phyloP scores from a whole-genome alignment of 2,797 vertebrate genomes.

The Trachurus trachurus region DNA sequence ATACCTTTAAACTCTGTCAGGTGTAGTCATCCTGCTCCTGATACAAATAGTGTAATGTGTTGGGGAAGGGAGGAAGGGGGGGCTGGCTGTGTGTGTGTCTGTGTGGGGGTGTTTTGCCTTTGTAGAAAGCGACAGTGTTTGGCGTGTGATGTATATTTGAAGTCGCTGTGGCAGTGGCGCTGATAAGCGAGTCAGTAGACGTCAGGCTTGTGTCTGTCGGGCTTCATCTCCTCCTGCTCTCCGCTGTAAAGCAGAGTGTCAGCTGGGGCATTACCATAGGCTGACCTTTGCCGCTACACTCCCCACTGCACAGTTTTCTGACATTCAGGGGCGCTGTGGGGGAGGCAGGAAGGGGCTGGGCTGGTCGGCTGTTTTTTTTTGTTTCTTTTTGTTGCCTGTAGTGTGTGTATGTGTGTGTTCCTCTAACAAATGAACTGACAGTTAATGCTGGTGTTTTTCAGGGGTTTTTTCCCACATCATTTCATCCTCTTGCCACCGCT shows the following conservation, averaged over 20 bases:
- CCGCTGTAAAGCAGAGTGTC: constrained; percentile 74
- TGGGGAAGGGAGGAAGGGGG: constrained; percentile 24
- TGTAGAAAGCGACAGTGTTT: constrained; percentile 59
- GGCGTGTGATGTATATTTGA: constrained; percentile 71
- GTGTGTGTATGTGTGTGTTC: constrained; percentile 59
- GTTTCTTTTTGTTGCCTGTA: constrained; percentile 31
- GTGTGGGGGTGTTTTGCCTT: constrained; percentile 44
- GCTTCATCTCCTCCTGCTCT: constrained; percentile 73
- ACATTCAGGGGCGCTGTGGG: constrained; percentile 82
- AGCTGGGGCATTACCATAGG: constrained; percentile 84
- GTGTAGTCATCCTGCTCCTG: constrained; percentile 46
- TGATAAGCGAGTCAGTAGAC: constrained; percentile 68
- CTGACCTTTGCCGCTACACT: constrained; percentile 84
- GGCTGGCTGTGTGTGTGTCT: neutral
- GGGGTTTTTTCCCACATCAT: constrained; percentile 26
- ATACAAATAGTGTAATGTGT: constrained; percentile 54
- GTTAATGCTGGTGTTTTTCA: constrained; percentile 40
- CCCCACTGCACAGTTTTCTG: constrained; percentile 80
- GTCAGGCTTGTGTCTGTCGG: constrained; percentile 72
- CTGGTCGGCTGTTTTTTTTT: constrained; percentile 63
- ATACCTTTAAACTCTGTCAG: constrained; percentile 39
- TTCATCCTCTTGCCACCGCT: constrained; percentile 59
- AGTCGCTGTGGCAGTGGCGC: constrained; percentile 64
- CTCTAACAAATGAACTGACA: constrained; percentile 67
- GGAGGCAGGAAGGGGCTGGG: constrained; percentile 64